Base-by-base conservation (phyloP, 1,140 invertebrate species). In the Drosophila paulistorum region DNA sequence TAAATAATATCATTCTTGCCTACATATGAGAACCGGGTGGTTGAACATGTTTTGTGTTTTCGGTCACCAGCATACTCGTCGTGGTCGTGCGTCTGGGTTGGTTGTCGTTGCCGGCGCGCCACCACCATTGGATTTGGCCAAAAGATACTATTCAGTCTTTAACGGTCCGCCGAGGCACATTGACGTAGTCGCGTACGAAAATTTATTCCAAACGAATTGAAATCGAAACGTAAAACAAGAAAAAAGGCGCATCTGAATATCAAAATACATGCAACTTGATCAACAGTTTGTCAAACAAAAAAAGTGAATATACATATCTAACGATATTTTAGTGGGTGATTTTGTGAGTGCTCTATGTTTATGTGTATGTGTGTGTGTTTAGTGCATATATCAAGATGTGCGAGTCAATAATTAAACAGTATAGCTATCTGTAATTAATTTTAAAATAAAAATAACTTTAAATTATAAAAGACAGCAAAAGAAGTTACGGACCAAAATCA, bases 301-400 rank as follows among this genome's bases (percentile, higher is more conserved):
- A 2, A 48, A 17, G 0, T 0, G 23, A 51, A 23, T 51, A 51
- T 4, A 17, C 23, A 51, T 17, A 20, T 51, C 45, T 23, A 51
- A 51, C 9, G 45, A 51, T 51, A 51, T 51, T 48, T 9, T 23
- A 11, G 9, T 51, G 45, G 14, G 26, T 17, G 58, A 37, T 11
- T 60, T 30, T 30, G 30, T 30, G 30, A 17, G 7, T 14, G 7
- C 1, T 13, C 30, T 30, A 30, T 60, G 60, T 57, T 51, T 57
- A 17, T 48, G 39, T 66, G 65, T 62, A 58, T 72, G 73, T 45
- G 45, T 48, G 17, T 20, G 65, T 75, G 65, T 57, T 10, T 7
- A 20, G 72, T 75, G 73, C 57, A 58, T 58, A 65, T 61, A 75
- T 75, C 65, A 23, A 7, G 68, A 33, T 62, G 45, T 51, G 45